Base-by-base conservation (phyloP, 2,797 vertebrate species). In the Erpetoichthys calabaricus region DNA sequence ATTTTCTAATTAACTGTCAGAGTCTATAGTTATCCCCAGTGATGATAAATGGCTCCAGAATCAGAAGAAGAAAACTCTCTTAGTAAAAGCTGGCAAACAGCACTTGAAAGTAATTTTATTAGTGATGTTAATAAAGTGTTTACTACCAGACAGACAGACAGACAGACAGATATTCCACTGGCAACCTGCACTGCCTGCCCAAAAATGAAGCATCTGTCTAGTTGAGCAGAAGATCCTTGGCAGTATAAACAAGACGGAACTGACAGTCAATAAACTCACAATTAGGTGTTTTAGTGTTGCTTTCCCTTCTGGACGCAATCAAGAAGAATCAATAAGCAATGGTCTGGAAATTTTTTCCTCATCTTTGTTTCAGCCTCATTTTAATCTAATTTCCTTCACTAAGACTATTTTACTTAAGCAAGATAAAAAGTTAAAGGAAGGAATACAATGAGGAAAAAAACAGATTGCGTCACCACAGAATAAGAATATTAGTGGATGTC, bases 261-360 rank as follows among this genome's bases (percentile, higher is more conserved):
- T 74, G 67, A 75, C 73, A 73, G 73, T 73, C 74, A 74, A 75
- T 75, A 76, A 72, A 76, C 76, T 73, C 71, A 75, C 74, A 76
- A 73, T 79, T 73, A 77, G 69, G 65, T 71, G 70, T 64, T 60
- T 57, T 60, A 68, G 58, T 70, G 70, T 74, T 73, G 68, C 56
- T 0, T 68, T 70, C 70, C 70, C 64, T 56, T 65, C 62, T 58
- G 65, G 62, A 74, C 69, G 69, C 67, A 74, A 78, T 70, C 75
- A 73, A 68, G 61, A 64, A 64, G 42, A 71, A 75, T 74, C 67
- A 71, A 73, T 75, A 73, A 63, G 58, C 63, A 71, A 67, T 62
- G 63, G 60, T 57, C 70, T 63, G 62, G 65, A 74, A 75, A 70
- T 72, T 67, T 64, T 64, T 67, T 64, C 49, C 53, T 67, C 63